Conservation (phyloP, 1,140 invertebrate genomes). For the Papilio machaon region DNA sequence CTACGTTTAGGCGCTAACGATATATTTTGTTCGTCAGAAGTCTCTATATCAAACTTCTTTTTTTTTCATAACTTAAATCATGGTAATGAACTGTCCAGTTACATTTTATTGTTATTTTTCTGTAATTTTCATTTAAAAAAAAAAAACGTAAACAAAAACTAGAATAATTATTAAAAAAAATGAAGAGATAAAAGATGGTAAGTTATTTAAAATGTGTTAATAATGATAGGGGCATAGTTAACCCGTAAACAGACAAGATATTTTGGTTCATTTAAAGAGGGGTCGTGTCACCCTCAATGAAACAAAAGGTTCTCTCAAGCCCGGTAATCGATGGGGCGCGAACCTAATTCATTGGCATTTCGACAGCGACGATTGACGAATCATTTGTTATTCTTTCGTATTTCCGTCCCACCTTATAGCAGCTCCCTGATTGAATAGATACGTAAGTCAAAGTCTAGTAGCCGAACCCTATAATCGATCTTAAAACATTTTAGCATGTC, state of each 20-base stretch:
- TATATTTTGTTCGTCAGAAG: too few species aligned
- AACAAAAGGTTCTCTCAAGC: conserved; percentile 49
- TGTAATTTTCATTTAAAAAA: neutral
- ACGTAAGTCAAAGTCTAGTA: too few species aligned
- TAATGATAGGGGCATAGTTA: conserved; percentile 58
- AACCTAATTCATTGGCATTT: conserved; percentile 66
- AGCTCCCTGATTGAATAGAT: too few species aligned
- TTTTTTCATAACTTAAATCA: too few species aligned
- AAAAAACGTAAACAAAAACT: conserved; percentile 11
- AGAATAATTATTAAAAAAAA: conserved; percentile 9
- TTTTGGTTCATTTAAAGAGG: conserved; percentile 60
- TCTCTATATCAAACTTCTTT: too few species aligned
- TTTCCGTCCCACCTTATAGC: neutral
- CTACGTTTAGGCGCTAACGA: too few species aligned
- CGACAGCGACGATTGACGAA: conserved; percentile 64
- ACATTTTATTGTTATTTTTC: too few species aligned
- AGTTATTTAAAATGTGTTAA: conserved; percentile 41
- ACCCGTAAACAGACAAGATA: conserved; percentile 64
- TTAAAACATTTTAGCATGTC: too few species aligned
- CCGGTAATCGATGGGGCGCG: conserved; percentile 70
- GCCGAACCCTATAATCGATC: too few species aligned
- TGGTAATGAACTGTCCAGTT: too few species aligned
- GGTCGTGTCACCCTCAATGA: conserved; percentile 53
- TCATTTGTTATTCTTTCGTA: conserved; percentile 50
- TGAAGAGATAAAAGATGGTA: conserved; percentile 25